Evolutionary conservation across 1,140 invertebrate genomes (phyloP), one percentile per base, ranked within the genome.

Genomic region (Medauroidea extradentata): DNA sequence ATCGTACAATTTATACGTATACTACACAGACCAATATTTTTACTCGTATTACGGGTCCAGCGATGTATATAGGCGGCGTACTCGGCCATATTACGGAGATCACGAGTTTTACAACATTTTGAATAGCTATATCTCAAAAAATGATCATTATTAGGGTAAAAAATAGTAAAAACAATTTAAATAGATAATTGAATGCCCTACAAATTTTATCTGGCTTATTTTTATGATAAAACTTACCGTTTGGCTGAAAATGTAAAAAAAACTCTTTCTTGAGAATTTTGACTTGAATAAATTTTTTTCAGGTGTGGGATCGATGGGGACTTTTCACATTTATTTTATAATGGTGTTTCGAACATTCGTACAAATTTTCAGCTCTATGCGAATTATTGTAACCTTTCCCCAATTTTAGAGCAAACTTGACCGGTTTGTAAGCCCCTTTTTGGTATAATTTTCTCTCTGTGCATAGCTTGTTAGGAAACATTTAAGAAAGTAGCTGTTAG

Each of bases 341-440:
- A 46, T 46, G 43, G 43, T 46, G 43, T 46, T 19, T n/a, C 21
- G 16, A 46, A 46, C 43, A 23, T 46, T 23, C 21, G 16, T 46
- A 46, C 43, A 18, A 46, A 46, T 46, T 23, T 46, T 46, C 43
- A 46, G 43, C 43, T 46, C 43, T 46, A 46, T 46, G 43, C 43
- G 43, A 46, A 46, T 46, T 46, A n/a, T 46, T 46, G 43, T 34
- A 34, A 34, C 29, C 29, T 34, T 34, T 4, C 29, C n/a, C n/a
- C n/a, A n/a, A 34, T 34, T 4, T 34, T 34, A n/a, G n/a, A n/a
- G n/a, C n/a, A 7, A 34, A 34, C 29, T 34, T 34, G 29, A 34
- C 29, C 29, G 29, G 29, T 4, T 11, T 34, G 11, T 34, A 34
- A 34, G 11, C n/a, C n/a, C n/a, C n/a, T n/a, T n/a, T n/a, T 34